Conservation (phyloP, 2,797 vertebrate genomes). For the Eidolon dupreanum region DNA sequence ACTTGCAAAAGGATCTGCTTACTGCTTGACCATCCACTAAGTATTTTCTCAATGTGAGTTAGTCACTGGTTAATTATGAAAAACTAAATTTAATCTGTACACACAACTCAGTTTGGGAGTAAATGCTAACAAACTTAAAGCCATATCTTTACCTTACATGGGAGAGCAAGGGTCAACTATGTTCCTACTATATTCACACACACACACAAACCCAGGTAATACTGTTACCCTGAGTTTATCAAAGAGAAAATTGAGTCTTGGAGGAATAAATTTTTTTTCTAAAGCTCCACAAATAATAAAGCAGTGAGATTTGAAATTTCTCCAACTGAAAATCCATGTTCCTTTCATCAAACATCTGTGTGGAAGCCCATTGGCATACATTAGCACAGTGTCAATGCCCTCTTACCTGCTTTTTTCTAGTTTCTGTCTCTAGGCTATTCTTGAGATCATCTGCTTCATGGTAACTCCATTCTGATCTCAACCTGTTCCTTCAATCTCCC, state of each 20-base stretch:
- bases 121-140: neutral
- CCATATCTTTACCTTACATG: neutral
- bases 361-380: neutral
- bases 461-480: neutral
- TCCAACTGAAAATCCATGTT: neutral
- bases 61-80: neutral
- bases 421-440: neutral
- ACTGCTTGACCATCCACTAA: neutral
- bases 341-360: neutral
- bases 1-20: neutral
- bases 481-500: neutral
- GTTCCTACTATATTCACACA: neutral
- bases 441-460: neutral
- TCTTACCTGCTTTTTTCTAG: neutral
- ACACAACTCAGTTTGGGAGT: neutral
- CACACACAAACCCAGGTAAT: neutral
- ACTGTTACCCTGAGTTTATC: neutral
- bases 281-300: neutral
- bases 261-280: neutral
- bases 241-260: neutral
- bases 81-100: neutral
- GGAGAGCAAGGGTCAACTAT: neutral
- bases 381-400: neutral
- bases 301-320: neutral
- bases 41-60: neutral